Conservation (phyloP, 2,888 invertebrate genomes). For the Sphaerophoria taeniata region DNA sequence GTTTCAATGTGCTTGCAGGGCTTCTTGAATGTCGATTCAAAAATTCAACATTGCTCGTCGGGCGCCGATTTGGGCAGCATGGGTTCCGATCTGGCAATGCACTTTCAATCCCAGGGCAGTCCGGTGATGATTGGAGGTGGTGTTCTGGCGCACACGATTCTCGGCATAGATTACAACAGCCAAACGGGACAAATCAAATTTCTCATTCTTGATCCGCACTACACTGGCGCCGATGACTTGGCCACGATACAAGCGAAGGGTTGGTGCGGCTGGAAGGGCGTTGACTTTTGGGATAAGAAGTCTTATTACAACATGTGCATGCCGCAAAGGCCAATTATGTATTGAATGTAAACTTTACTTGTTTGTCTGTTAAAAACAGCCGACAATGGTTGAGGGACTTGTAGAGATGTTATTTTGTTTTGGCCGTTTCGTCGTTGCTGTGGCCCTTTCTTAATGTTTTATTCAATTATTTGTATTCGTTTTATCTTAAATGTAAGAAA, state of each 20-base stretch:
- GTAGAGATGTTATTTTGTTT: neutral
- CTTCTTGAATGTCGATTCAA: slow-evolving; percentile 89
- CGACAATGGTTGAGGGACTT: slow-evolving; percentile 15
- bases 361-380: neutral
- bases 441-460: slow-evolving; percentile 25
- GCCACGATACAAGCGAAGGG: slow-evolving; percentile 90
- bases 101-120: slow-evolving; percentile 96
- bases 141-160: slow-evolving; percentile 97
- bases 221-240: slow-evolving; percentile 94
- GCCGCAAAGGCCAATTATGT: slow-evolving; percentile 86
- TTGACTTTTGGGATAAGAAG: slow-evolving; percentile 97
- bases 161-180: slow-evolving; percentile 95
- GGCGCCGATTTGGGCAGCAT: slow-evolving; percentile 92
- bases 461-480: slow-evolving; percentile 3
- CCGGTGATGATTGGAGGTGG: slow-evolving; percentile 99
- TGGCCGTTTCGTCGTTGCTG: neutral
- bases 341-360: too few species aligned
- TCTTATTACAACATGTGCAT: slow-evolving; percentile 98
- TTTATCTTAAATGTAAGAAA: neutral
- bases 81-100: slow-evolving; percentile 92
- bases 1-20: slow-evolving; percentile 95
- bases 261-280: slow-evolving; percentile 98
- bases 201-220: slow-evolving; percentile 99
- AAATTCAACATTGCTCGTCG: slow-evolving; percentile 92
- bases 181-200: slow-evolving; percentile 92